Evolutionary conservation across 2,888 invertebrate genomes (phyloP), one percentile per base, ranked within the genome.

Genomic region (Phyllotreta striolata): DNA sequence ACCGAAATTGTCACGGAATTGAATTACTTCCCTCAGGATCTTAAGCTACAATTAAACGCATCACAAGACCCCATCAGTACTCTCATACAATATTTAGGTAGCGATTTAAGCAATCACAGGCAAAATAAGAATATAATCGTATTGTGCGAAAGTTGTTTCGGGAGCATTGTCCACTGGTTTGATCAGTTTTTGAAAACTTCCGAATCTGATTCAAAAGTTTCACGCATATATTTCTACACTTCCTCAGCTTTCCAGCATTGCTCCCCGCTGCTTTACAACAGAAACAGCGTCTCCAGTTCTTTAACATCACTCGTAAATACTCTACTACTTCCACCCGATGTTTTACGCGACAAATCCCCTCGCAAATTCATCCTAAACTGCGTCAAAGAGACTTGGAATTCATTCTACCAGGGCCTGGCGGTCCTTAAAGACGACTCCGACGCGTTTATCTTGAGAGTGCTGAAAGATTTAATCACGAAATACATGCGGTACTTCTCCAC

Each of bases 321-420:
- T 0, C 80, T 85, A 55, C 75, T 87, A n/a, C 73, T 87, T 38
- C 84, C 86, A 9, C 79, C 80, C 0, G 79, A 82, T 46, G 74
- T 86, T 61, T 78, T 85, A 70, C 81, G 83, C 62, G 85, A 85
- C 0, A 81, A 81, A 63, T 56, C 78, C 0, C 72, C 80, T 0
- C 82, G 84, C 62, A 74, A 76, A 0, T 81, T 80, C 58, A 71
- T 84, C 5, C 72, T 84, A 0, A 81, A 80, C 68, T 78, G 84
- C 0, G 76, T 87, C 10, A 83, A 83, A 66, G 82, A 82, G 72
- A 82, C 85, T 9, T 85, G 85, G 80, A 83, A 84, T 14, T 78
- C 85, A 14, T 82, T 84, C 65, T 77, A 86, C 41, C 81, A 83
- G 67, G 86, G 85, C 0, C 80, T 86, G 13, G 82, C 83, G 0